Evolutionary conservation across 1,140 invertebrate species (phyloP).

Genomic region (Camponotus floridanus): DNA sequence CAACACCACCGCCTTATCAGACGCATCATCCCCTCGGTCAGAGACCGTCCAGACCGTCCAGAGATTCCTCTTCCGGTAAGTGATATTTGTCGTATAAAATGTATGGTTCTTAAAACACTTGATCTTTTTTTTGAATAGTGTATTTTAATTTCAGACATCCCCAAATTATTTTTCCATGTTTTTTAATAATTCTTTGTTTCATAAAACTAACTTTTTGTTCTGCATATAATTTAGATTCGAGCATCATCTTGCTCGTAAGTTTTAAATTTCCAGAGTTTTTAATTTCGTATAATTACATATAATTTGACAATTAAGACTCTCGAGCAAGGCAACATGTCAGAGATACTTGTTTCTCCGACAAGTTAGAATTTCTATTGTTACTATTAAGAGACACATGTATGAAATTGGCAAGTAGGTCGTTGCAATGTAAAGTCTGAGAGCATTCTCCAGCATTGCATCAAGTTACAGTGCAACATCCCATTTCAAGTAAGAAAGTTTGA

Average conservation of each 20-base stretch:
- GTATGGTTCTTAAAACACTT: neutral
- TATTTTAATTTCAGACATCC: neutral
- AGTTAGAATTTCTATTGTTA: neutral
- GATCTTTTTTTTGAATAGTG: neutral
- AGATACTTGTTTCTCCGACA: neutral
- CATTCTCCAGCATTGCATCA: constrained; percentile 49
- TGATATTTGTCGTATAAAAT: neutral
- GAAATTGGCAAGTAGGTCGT: constrained; percentile 47
- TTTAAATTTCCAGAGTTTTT: neutral
- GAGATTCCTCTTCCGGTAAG: constrained; percentile 85
- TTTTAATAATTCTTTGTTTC: neutral
- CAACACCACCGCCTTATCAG: constrained; percentile 89
- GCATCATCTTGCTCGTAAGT: neutral
- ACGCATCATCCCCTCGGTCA: constrained; percentile 81
- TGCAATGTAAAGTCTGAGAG: constrained; percentile 24
- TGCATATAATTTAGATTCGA: neutral
- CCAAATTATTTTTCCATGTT: neutral
- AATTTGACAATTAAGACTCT: neutral
- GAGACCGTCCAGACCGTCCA: constrained; percentile 82
- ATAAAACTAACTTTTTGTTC: neutral
- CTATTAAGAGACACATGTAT: neutral
- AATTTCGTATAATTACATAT: neutral
- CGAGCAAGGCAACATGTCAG: neutral
- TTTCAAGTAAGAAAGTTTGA: constrained; percentile 55
- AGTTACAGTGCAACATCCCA: constrained; percentile 61